Conservation (phyloP, 2,113 vertebrate genomes). For the Aegotheles bennettii region DNA sequence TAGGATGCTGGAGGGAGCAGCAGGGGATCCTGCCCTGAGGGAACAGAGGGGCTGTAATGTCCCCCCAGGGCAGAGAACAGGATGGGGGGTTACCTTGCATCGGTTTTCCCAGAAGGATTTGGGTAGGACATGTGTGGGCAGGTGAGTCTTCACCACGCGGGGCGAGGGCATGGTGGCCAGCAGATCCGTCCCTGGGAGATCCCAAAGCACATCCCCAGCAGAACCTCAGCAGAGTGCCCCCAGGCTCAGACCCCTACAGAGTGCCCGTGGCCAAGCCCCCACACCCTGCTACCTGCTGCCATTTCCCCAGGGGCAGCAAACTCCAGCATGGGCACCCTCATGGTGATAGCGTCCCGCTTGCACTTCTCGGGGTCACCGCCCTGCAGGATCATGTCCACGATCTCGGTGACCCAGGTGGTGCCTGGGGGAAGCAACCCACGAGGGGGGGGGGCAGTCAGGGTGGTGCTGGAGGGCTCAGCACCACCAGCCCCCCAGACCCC, state of each 20-base stretch:
- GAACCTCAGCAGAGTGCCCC: neutral
- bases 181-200: conserved; percentile 48
- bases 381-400: conserved; percentile 71
- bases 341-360: conserved; percentile 55
- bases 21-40: accelerated
- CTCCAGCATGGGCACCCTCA: conserved; percentile 73
- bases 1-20: neutral
- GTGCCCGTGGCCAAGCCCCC: accelerated
- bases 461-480: accelerated
- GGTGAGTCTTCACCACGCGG: conserved; percentile 70
- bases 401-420: conserved; percentile 76
- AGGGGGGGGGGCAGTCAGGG: neutral
- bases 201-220: neutral
- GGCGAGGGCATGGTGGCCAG: conserved; percentile 63
- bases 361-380: conserved; percentile 52
- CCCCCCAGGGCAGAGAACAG: too few species aligned
- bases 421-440: conserved; percentile 31
- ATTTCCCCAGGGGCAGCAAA: neutral
- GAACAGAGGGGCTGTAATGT: neutral
- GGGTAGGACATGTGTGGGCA: conserved; percentile 60
- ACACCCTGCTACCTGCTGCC: neutral
- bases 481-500: accelerated
- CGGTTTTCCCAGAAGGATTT: conserved; percentile 73
- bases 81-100: conserved; percentile 66
- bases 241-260: neutral